Evolutionary conservation across 2,888 invertebrate genomes (phyloP).

Genomic region (Lumbricus terrestris): DNA sequence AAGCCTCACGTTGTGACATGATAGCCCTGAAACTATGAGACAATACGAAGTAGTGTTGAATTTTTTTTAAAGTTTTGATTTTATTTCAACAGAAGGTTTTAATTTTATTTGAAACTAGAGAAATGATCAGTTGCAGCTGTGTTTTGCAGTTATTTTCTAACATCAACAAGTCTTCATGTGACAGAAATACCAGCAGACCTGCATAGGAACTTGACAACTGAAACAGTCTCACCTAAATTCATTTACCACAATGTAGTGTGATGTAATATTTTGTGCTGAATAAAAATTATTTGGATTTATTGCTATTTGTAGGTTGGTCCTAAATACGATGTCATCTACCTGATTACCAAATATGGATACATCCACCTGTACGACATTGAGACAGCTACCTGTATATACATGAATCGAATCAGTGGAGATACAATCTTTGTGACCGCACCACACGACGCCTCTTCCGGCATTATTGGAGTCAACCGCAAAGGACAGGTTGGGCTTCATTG

Average conservation of each 20-base stretch:
- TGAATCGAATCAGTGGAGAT: conserved; percentile 96
- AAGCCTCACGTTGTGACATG: background rate
- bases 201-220: background rate
- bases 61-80: background rate
- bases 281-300: background rate
- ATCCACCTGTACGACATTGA: conserved; percentile 98
- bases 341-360: conserved; percentile 98
- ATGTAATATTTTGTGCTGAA: background rate
- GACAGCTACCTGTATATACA: conserved; percentile 94
- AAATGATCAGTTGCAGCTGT: background rate
- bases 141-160: background rate
- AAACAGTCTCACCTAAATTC: background rate
- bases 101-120: background rate
- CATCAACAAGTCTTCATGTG: background rate
- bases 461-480: conserved; percentile 79
- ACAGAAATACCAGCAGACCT: background rate
- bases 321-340: conserved; percentile 93
- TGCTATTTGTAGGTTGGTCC: conserved; percentile 70
- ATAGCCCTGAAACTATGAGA: background rate
- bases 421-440: conserved; percentile 98
- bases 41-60: background rate
- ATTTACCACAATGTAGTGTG: background rate
- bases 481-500: conserved; percentile 63
- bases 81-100: background rate
- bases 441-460: conserved; percentile 90